Evolutionary conservation across 2,888 invertebrate species (phyloP), one percentile per base, ranked within the genome.

Genomic region (Mystacides longicornis): DNA sequence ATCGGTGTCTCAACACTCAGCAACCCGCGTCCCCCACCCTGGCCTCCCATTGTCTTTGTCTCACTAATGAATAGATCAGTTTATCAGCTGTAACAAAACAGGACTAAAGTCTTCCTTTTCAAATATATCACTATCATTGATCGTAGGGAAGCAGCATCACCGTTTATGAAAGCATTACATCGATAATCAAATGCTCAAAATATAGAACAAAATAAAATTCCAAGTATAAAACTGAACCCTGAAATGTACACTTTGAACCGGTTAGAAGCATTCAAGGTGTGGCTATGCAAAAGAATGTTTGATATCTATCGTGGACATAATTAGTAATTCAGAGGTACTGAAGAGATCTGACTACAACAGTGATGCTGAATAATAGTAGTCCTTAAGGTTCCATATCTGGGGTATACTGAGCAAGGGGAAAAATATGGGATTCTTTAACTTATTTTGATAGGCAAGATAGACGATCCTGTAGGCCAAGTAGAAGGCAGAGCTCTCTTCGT

Each of bases 1-100:
- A n/a, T n/a, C n/a, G n/a, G n/a, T n/a, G n/a, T 14, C 3, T 37
- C 37, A 37, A 14, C 37, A 37, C n/a, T 37, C 37, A 37, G 37
- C 37, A 37, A 3, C 37, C 37, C 37, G 14, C 37, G 37, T 16
- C 37, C 14, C 37, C 14, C 14, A 37, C n/a, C 37, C 37, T 37
- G n/a, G n/a, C 37, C n/a, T n/a, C n/a, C 37, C 16, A 37, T 37
- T 37, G 37, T 37, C 37, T 37, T 3, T 37, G 37, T 37, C 37
- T 37, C 37, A 16, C 37, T 37, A 37, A 37, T 37, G 37, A 37
- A 37, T 37, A 37, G 37, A 37, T 37, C 37, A 37, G 37, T 37
- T 37, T 37, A 37, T 37, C 37, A 37, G 37, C 37, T 37, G 7
- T 37, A 37, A 37, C 37, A 37, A 37, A 37, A 37, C 37, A 37